phyloP scores from a whole-genome alignment of 2,797 vertebrate genomes.

The Danio choprae region DNA sequence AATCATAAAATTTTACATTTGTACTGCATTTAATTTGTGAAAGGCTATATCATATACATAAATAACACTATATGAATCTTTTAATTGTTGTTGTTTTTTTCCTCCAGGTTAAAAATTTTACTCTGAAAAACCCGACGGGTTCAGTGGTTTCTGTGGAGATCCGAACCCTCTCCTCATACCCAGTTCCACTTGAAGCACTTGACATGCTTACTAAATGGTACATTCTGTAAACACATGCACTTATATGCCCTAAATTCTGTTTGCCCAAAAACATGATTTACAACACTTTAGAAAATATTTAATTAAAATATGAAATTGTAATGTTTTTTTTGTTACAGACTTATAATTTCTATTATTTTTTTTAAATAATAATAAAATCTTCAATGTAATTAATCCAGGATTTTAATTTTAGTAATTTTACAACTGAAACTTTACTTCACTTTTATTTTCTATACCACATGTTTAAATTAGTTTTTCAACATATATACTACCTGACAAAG shows the following conservation, averaged over 20 bases:
- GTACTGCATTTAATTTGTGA: background rate
- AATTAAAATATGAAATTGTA: background rate
- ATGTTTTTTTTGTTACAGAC: no score
- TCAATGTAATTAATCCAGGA: no score
- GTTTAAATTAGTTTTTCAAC: no score
- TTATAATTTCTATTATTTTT: no score
- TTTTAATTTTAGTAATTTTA: no score
- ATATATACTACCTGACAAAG: no score
- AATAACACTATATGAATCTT: background rate
- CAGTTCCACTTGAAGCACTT: constrained; percentile 85
- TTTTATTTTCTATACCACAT: no score
- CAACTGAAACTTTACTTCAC: no score
- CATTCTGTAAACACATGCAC: background rate
- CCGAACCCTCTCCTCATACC: constrained; percentile 87
- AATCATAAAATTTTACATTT: no score
- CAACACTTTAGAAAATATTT: background rate
- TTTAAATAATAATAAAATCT: no score
- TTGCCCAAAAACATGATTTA: background rate
- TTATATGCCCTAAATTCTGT: background rate
- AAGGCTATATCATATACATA: no score
- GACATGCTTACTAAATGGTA: constrained; percentile 93
- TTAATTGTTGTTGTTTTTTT: background rate
- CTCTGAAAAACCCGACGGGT: constrained; percentile 91
- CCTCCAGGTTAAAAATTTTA: constrained; percentile 87
- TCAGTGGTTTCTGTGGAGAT: constrained; percentile 91